Evolutionary conservation across 2,797 vertebrate species (phyloP), one percentile per base, ranked within the genome.

Genomic region (Leptoclinus maculatus): DNA sequence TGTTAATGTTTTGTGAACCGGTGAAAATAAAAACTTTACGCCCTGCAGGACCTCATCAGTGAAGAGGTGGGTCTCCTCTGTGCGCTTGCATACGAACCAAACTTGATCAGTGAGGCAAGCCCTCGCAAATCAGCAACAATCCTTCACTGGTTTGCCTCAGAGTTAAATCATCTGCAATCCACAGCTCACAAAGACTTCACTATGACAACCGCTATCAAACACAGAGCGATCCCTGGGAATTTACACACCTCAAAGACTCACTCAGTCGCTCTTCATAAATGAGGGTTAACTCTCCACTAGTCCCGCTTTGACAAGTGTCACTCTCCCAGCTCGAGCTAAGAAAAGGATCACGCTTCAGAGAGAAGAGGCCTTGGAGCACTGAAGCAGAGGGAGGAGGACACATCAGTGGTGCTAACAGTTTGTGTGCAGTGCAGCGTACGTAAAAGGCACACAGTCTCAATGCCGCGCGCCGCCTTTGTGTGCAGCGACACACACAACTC

Each of bases 291-390:
- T 45, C 51, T 27, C 7, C 56, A 29, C 49, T 14, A 0, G 32
- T 16, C 36, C 53, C 14, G 23, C 53, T 74, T 38, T 72, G 58
- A 84, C 49, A n/a, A 57, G 78, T 38, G 47, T 47, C 63, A 16
- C 58, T 63, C 66, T 75, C 38, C 1, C 11, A 74, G 41, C 65
- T 74, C 11, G 17, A 67, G 58, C 36, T 2, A 73, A 34, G 51
- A 76, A 6, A 29, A 27, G 60, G 36, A 49, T 12, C 7, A n/a
- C 0, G 64, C 27, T 83, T 72, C 47, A 66, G 64, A 76, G 25
- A 64, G 66, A 71, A 25, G 57, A 81, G 39, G 54, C 76, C 68
- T 76, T 14, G 45, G 43, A 74, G 74, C 65, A 13, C 9, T 23
- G 32, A 2, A 11, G 56, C 12, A 54, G 51, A 41, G 21, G 51